Conservation (phyloP, 2,113 vertebrate species). For the Antechinus stuartii region DNA sequence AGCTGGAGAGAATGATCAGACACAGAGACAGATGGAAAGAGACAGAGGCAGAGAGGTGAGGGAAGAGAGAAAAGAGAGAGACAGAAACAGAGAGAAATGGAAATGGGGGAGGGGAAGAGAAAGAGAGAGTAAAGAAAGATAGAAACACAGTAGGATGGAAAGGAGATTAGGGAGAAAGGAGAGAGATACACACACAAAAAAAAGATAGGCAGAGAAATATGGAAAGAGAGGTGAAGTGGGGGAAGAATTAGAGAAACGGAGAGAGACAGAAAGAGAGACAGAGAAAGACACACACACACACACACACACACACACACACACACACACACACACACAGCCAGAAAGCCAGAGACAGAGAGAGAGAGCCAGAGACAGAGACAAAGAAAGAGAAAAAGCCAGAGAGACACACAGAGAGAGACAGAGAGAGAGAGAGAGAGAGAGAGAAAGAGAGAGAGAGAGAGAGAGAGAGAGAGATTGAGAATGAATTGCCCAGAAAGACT, state of each 20-base stretch:
- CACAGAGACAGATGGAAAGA: background rate
- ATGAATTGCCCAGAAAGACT: background rate
- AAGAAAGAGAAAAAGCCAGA: background rate
- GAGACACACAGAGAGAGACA: background rate
- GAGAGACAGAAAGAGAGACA: too few relatives aligned
- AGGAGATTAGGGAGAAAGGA: too few relatives aligned
- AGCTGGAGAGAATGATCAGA: background rate
- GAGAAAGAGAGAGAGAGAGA: background rate
- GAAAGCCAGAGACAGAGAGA: too few relatives aligned
- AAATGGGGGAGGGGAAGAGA: background rate
- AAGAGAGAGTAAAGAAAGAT: background rate
- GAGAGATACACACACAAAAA: background rate
- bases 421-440: background rate
- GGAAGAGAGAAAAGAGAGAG: too few relatives aligned
- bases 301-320: too few relatives aligned
- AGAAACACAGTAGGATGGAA: background rate
- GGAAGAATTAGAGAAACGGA: background rate
- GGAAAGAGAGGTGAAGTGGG: too few relatives aligned
- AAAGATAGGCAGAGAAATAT: too few relatives aligned
- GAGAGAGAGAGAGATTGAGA: background rate
- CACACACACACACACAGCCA: too few relatives aligned
- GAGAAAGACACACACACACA: background rate
- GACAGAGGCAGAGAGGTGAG: background rate
- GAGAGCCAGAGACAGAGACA: too few relatives aligned
- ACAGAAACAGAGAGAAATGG: background rate